A percentile compares a stretch with the other conserved stretches of the same genome.
Evolutionary conservation across 2,888 invertebrate species (phyloP).

Genomic region (Salpingus planirostris): DNA sequence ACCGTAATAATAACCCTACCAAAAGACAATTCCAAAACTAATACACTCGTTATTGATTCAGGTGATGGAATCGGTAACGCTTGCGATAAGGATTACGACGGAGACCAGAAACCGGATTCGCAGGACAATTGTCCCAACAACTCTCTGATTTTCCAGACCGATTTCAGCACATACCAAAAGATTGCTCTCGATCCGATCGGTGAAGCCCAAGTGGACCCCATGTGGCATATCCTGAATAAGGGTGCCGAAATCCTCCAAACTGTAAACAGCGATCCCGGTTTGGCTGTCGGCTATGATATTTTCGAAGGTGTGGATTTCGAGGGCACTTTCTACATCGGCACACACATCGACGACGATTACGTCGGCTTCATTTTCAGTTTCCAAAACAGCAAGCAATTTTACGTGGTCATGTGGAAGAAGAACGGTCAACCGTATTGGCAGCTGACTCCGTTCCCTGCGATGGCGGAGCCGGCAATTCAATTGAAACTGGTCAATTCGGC

Average conservation of each 20-base stretch:
- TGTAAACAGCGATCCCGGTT: conserved; percentile 90
- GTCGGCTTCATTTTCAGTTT: conserved; percentile 93
- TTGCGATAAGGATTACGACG: conserved; percentile 78
- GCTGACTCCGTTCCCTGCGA: conserved; percentile 80
- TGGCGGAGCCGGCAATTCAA: conserved; percentile 90
- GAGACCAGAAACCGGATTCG: conserved; percentile 68
- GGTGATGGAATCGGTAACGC: conserved; percentile 76
- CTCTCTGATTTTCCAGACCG: conserved; percentile 80
- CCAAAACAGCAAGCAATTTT: conserved; percentile 86
- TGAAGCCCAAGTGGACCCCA: conserved; percentile 87
- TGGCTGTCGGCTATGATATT: conserved; percentile 82
- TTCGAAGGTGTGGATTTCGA: conserved; percentile 94
- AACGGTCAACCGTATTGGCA: conserved; percentile 91
- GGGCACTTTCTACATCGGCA: conserved; percentile 88
- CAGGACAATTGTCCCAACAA: conserved; percentile 93
- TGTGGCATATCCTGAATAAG: conserved; percentile 87
- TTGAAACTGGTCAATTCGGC: conserved; percentile 84
- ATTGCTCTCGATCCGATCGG: conserved; percentile 89
- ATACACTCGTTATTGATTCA: no score
- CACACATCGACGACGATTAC: conserved; percentile 90
- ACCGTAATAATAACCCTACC: conserved; percentile 81
- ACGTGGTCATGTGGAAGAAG: conserved; percentile 97
- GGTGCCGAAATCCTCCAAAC: conserved; percentile 89
- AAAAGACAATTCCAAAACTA: conserved; percentile 77
- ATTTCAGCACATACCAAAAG: conserved; percentile 86